A percentile compares a stretch with the other conserved stretches of the same genome.
phyloP scores from a whole-genome alignment of 1,140 invertebrate genomes.

The Latrodectus geometricus region DNA sequence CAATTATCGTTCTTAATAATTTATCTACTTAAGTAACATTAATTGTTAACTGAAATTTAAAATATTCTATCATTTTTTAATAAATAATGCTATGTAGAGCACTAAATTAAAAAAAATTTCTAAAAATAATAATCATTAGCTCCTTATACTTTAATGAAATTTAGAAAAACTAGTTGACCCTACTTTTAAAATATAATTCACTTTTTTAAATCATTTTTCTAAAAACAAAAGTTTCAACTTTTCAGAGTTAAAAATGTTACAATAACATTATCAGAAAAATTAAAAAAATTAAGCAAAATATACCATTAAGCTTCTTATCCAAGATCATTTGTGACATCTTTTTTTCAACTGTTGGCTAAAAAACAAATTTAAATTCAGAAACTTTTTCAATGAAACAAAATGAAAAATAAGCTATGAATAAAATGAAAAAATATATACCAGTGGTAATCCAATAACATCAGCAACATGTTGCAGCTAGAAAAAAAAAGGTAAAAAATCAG shows the following conservation, averaged over 20 bases:
- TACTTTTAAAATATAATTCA: neutral
- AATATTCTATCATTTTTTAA: too few relatives aligned
- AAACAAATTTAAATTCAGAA: constrained; percentile 22
- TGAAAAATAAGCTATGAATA: neutral
- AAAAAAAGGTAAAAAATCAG: constrained; percentile 2
- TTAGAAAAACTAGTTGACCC: neutral
- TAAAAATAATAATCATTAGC: too few relatives aligned
- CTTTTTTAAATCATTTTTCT: too few relatives aligned
- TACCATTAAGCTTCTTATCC: constrained; percentile 90
- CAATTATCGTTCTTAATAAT: too few relatives aligned
- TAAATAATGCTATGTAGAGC: neutral
- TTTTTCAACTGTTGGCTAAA: constrained; percentile 91
- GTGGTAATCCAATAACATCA: constrained; percentile 85
- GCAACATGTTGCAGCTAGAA: constrained; percentile 82
- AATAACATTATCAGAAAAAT: neutral
- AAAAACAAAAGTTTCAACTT: neutral
- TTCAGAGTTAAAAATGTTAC: too few relatives aligned
- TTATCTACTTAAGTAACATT: too few relatives aligned
- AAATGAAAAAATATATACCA: constrained; percentile 61
- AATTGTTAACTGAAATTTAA: too few relatives aligned
- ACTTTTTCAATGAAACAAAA: neutral
- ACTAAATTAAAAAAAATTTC: neutral
- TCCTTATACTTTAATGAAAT: neutral
- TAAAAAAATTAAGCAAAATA: neutral
- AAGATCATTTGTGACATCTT: constrained; percentile 99